Evolutionary conservation across 2,888 invertebrate genomes (phyloP), one percentile per base, ranked within the genome.

Genomic region (Scaptomyza polygonia): DNA sequence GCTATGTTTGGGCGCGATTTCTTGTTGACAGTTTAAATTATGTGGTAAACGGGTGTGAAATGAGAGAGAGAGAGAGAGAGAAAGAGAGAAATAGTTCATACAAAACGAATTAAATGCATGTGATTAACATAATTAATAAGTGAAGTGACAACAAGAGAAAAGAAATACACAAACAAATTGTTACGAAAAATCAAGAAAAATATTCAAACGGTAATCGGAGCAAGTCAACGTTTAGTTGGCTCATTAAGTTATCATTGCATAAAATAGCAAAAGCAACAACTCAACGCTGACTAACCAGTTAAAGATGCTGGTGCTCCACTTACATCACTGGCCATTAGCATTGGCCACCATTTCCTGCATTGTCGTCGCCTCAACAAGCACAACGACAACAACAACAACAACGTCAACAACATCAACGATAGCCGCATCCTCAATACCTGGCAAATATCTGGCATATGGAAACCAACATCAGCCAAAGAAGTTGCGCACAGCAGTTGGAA

Each of bases 401-500:
- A 16, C 61, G 40, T 11, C 70, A 49, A 9, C 66, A 47, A 14
- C 39, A 21, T 3, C 40, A 16, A 21, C 66, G 48, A 30, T 58
- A 49, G 44, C 69, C 56, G 45, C 72, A 67, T 68, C 74, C 72
- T 82, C 86, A 54, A 88, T 90, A 76, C 90, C 90, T 32, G 91
- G 91, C 67, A 90, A 90, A 88, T 91, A 89, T 83, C 86, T 88
- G 69, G 89, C 90, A 48, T 89, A 88, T 70, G 87, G 86, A 57
- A 77, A 55, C 56, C 79, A 77, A 47, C 77, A 81, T 48, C 72
- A 80, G 71, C 53, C 79, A 9, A 77, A 83, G 79, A 78, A 77
- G 61, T 66, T 86, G 65, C 77, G 77, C 29, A 18, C 54, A 42
- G 63, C 59, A 25, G 7, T 53, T 42, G 62, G 61, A 53, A 40